Evolutionary conservation across 2,113 vertebrate genomes (phyloP), one percentile per base, ranked within the genome.

Genomic region (Nibea coibor): DNA sequence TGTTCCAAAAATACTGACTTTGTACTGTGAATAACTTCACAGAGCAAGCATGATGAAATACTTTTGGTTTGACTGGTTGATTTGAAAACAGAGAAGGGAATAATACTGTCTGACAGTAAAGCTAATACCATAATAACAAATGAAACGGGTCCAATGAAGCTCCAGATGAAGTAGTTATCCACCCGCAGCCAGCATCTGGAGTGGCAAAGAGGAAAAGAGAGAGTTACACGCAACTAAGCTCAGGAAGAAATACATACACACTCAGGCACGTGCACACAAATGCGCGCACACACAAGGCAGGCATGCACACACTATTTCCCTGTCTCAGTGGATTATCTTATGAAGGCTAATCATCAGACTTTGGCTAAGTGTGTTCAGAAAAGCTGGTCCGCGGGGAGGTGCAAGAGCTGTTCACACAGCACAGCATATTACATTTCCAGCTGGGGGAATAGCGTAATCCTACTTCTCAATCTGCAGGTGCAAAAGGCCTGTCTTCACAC

Each of bases 91-190:
- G 31, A 57, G 72, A 75, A 0, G 59, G 68, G 15, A 80, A 82
- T 86, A 76, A 88, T 67, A 74, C 51, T 77, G 59, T 84, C 24
- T 81, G 70, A 84, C 43, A 82, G 74, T 47, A 61, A 80, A 87
- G 81, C 72, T 93, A 95, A 95, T 94, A 98, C 97, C 96, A 96
- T 96, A 72, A 97, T 97, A 82, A 97, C 95, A 87, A 97, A 97
- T 84, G 97, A 97, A 77, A 97, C 97, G 0, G 97, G 97, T 70
- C 97, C 97, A 31, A 98, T 97, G 94, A 98, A 98, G 88, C 97
- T 97, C 97, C 97, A 98, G 93, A 98, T 97, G 92, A 98, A 98
- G 84, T 98, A 97, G 92, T 97, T 97, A 95, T 97, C 97, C 90
- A 97, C 96, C 65, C 96, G 84, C 86, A 98, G 94, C 97, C 97